Conservation (phyloP, 2,888 invertebrate species). For the Xanthorhoe designata region DNA sequence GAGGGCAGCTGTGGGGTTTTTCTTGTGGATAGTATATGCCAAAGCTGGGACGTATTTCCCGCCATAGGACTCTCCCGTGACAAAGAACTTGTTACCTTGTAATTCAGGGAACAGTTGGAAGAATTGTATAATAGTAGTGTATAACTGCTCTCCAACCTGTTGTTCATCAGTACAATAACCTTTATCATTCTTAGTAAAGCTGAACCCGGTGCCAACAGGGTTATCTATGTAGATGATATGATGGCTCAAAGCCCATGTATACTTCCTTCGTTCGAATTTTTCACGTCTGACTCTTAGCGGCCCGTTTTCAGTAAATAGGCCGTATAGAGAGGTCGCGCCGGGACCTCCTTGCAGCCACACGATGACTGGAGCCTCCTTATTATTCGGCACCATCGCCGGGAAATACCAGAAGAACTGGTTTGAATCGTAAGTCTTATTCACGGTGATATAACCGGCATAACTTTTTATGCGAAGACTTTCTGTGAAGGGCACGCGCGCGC, state of each 20-base stretch:
- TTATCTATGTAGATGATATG: conserved; percentile 96
- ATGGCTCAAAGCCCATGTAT: conserved; percentile 92
- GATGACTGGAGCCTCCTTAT: conserved; percentile 88
- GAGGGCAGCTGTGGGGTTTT: conserved; percentile 86
- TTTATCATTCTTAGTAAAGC: conserved; percentile 91
- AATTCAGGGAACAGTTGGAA: conserved; percentile 93
- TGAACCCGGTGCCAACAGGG: conserved; percentile 96
- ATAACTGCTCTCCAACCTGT: conserved; percentile 92
- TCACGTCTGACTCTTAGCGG: conserved; percentile 81
- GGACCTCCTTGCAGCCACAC: conserved; percentile 96
- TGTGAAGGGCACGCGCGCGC: conserved; percentile 85
- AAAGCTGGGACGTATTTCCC: conserved; percentile 92
- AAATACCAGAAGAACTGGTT: conserved; percentile 98
- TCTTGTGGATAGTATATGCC: conserved; percentile 89
- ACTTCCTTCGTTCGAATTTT: conserved; percentile 86
- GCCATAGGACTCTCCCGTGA: conserved; percentile 96
- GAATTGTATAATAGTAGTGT: conserved; percentile 92
- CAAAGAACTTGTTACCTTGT: conserved; percentile 91
- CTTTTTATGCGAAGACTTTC: conserved; percentile 87
- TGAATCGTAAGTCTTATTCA: conserved; percentile 90
- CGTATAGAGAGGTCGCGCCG: conserved; percentile 91
- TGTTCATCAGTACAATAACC: conserved; percentile 93
- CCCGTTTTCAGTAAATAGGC: conserved; percentile 94
- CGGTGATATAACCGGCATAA: conserved; percentile 94
- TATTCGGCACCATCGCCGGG: conserved; percentile 87